Conservation (phyloP, 64 coral and sea anemone species). For the Montipora efflorescens region DNA sequence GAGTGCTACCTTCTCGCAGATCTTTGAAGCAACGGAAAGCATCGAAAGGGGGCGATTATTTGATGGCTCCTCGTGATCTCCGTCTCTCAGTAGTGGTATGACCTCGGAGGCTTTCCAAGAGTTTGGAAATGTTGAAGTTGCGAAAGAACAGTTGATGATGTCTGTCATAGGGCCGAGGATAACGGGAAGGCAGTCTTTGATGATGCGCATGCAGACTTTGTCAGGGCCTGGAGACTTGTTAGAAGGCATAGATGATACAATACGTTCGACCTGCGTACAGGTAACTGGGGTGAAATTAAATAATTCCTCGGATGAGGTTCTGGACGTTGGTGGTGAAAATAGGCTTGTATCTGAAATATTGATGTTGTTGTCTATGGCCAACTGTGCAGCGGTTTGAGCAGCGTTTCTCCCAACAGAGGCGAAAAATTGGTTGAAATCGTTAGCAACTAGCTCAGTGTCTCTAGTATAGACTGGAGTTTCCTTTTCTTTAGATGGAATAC, state of each 20-base stretch:
- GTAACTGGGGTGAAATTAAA: conserved; percentile 17
- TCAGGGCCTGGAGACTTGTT: conserved; percentile 36
- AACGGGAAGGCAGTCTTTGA: conserved; percentile 6
- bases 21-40: conserved; percentile 12
- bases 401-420: too few relatives aligned
- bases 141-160: conserved; percentile 1
- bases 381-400: background rate
- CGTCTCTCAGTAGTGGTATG: conserved; percentile 44
- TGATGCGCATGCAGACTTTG: conserved; percentile 9
- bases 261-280: background rate
- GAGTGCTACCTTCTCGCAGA: conserved; percentile 46
- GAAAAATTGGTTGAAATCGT: too few relatives aligned
- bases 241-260: conserved; percentile 15
- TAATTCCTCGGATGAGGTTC: background rate
- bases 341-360: background rate
- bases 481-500: too few relatives aligned
- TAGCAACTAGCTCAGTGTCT: too few relatives aligned
- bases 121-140: background rate
- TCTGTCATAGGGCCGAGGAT: background rate
- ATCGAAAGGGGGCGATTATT: conserved; percentile 19
- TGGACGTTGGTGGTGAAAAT: background rate
- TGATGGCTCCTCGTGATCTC: conserved; percentile 15
- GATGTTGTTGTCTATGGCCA: background rate
- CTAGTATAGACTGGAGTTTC: too few relatives aligned
- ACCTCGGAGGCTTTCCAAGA: conserved; percentile 27